Conservation (phyloP, 2,888 invertebrate genomes). For the Sthenelais limicola region DNA sequence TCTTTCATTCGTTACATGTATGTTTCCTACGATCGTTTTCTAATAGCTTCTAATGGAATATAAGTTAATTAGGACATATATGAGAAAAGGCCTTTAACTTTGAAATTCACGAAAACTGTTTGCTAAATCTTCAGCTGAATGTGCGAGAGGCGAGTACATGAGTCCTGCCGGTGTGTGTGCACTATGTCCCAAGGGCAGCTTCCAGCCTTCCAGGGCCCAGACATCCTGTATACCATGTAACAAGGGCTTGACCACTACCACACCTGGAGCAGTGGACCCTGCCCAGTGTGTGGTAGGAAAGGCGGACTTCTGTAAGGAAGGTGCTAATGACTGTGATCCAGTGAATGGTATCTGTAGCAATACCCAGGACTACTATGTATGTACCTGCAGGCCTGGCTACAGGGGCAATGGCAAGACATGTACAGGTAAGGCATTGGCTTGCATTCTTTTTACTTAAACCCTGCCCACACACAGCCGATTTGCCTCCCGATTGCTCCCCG, state of each 20-base stretch:
- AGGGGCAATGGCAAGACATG: slow-evolving; percentile 55
- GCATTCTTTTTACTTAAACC: neutral
- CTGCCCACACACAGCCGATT: neutral
- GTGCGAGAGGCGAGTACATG: slow-evolving; percentile 54
- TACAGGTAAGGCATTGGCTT: slow-evolving; percentile 52
- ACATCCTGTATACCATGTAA: slow-evolving; percentile 56
- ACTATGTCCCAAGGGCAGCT: slow-evolving; percentile 57
- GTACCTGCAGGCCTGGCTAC: slow-evolving; percentile 57
- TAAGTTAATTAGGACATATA: neutral
- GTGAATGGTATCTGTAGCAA: slow-evolving; percentile 53
- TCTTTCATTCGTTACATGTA: too few relatives aligned
- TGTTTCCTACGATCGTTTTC: too few relatives aligned
- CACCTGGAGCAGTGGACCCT: slow-evolving; percentile 50
- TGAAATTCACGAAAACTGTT: neutral
- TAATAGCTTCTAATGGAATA: too few relatives aligned
- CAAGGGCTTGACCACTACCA: slow-evolving; percentile 54
- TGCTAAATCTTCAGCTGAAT: slow-evolving; percentile 51
- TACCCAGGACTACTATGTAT: slow-evolving; percentile 52
- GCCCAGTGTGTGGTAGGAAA: slow-evolving; percentile 53
- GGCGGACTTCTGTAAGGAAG: slow-evolving; percentile 56
- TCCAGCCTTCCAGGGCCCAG: slow-evolving; percentile 54
- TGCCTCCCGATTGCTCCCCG: too few relatives aligned
- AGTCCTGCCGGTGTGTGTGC: slow-evolving; percentile 50
- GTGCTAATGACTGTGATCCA: slow-evolving; percentile 53
- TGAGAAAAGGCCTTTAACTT: neutral